These are phyloP conservation scores for Grammomys surdaster DNA, from an alignment of 2,113 vertebrate species.

Conservation along the genomic window DNA sequence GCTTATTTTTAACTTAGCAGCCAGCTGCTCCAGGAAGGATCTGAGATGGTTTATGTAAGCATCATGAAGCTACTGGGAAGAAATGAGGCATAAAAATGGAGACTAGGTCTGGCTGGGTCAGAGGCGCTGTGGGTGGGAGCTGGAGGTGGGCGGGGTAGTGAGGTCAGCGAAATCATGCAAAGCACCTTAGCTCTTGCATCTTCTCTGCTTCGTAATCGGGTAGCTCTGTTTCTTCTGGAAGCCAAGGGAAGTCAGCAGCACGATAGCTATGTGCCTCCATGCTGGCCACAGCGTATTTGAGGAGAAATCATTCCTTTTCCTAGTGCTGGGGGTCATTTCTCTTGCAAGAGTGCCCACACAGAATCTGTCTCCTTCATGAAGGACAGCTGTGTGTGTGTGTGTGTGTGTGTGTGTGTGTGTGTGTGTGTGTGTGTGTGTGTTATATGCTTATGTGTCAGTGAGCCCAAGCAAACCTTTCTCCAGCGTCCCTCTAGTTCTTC, in stretches of 20 bases:
- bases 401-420: too few species aligned
- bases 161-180: neutral
- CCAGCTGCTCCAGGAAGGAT: neutral
- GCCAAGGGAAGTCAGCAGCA: neutral
- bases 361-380: neutral
- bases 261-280: neutral
- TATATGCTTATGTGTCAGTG: neutral
- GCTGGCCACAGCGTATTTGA: neutral
- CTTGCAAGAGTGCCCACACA: neutral
- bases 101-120: neutral
- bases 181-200: neutral
- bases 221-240: neutral
- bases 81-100: neutral
- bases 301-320: neutral
- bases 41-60: neutral
- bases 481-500: neutral
- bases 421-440: too few species aligned
- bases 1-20: slow-evolving; percentile 23
- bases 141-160: neutral
- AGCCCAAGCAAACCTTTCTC: neutral
- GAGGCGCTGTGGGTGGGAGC: neutral
- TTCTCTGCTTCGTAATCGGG: neutral
- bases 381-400: neutral
- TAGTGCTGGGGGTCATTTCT: neutral
- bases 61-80: neutral